Percentiles rank a stretch among this genome's conserved stretches.
phyloP scores from a whole-genome alignment of 2,113 vertebrate species.

The Ranitomeya variabilis region DNA sequence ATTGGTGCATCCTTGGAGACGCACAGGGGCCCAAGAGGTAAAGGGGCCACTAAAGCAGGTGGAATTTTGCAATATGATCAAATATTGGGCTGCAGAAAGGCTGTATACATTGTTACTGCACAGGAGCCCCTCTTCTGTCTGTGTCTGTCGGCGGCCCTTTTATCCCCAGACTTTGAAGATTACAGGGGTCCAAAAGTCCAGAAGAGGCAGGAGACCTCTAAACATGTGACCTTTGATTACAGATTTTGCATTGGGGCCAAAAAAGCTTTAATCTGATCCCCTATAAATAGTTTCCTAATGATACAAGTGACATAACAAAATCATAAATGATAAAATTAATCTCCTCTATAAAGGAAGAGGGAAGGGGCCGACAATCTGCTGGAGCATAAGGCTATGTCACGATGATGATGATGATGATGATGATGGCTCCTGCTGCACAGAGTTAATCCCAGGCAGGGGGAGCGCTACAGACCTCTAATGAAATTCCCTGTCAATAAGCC shows the following conservation, averaged over 20 bases:
- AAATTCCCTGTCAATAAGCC: constrained; percentile 49
- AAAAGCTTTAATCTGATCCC: background rate
- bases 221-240: too few relatives aligned
- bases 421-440: background rate
- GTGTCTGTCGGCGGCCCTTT: too few relatives aligned
- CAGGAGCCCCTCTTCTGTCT: too few relatives aligned
- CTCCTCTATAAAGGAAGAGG: background rate
- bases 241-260: background rate
- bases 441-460: constrained; percentile 29
- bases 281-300: background rate
- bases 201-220: background rate
- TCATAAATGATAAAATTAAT: background rate
- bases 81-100: too few relatives aligned
- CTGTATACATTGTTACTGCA: too few relatives aligned
- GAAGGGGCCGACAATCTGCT: background rate
- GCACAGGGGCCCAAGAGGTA: too few relatives aligned
- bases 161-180: too few relatives aligned
- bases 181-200: background rate
- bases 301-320: background rate
- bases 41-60: too few relatives aligned
- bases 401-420: background rate
- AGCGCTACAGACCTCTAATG: constrained; percentile 17
- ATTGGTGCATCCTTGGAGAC: too few relatives aligned
- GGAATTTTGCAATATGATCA: too few relatives aligned
- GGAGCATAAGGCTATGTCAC: background rate